Base-by-base conservation (phyloP, 2,888 invertebrate species). In the Tyria jacobaeae region DNA sequence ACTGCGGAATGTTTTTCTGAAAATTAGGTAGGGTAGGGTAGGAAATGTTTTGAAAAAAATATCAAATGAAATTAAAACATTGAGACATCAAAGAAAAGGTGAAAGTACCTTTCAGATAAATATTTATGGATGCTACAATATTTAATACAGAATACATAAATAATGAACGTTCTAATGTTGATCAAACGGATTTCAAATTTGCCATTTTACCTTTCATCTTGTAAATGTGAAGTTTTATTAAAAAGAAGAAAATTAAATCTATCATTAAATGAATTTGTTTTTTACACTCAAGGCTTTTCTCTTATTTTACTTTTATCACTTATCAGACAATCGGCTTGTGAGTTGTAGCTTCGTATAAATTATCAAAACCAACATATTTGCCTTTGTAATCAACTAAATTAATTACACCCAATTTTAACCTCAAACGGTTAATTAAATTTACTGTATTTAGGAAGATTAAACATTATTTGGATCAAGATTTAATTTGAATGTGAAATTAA, bases 381-480 rank as follows among this genome's bases (percentile, higher is more conserved):
- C 49, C 54, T 63, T 69, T 62, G 57, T 52, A 41, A 68, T 60
- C 27, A 63, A 34, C 56, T 24, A 63, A 64, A 60, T 58, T 64
- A 73, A 76, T 67, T 71, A 76, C 65, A 25, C 54, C 50, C 34
- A 48, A 48, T 35, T 60, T 41, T 57, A 60, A 62, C 64, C 64
- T 63, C 51, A 51, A 65, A 61, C 24, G 50, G 31, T 49, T 66
- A 58, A 75, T 66, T 49, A 57, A 66, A 62, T 57, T 57, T 37
- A 25, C 47, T 60, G 15, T 41, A 50, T 53, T 59, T 34, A 21
- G 27, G 15, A 15, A 57, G 57, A 48, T 21, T 44, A 44, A 60
- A 58, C 54, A 49, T 47, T 60, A 47, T n/a, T 49, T 60, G 10
- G 44, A 53, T 25, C 7, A 2, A 0, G 7, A 31, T 31, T 47